Conservation (phyloP, 2,797 vertebrate species). For the Galago senegalensis region DNA sequence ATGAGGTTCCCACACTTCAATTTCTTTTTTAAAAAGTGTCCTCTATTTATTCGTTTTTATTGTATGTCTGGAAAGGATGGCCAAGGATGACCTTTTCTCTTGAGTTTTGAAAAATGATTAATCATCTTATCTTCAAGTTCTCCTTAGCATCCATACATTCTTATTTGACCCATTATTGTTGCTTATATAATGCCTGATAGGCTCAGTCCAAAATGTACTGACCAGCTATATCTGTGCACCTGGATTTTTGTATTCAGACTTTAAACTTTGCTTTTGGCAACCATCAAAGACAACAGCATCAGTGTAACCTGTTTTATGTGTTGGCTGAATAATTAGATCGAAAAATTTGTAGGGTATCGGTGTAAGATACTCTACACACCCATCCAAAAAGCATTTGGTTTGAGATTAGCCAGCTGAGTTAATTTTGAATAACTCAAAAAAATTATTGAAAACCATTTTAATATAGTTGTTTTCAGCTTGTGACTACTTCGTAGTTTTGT, state of each 20-base stretch:
- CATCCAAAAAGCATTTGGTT: background rate
- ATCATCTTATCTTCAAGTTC: background rate
- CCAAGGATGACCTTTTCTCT: background rate
- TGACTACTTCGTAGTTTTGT: background rate
- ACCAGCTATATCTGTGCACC: background rate
- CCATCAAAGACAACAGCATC: background rate
- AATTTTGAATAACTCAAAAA: slow-evolving; percentile 26
- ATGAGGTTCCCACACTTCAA: background rate
- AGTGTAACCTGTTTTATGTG: background rate
- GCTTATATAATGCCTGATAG: background rate
- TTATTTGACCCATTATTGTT: background rate
- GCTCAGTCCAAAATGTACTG: background rate
- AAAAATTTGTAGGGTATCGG: background rate
- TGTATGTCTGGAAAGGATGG: background rate
- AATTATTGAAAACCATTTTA: background rate
- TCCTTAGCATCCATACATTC: background rate
- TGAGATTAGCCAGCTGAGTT: slow-evolving; percentile 10
- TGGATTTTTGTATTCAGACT: background rate
- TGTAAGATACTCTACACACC: background rate
- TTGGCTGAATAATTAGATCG: background rate
- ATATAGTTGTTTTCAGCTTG: background rate
- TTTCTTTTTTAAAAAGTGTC: background rate
- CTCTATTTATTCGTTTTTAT: slow-evolving; percentile 20
- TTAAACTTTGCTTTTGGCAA: background rate
- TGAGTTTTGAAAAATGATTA: background rate